Percentiles rank a stretch among this genome's conserved stretches.
Evolutionary conservation across 2,113 vertebrate species (phyloP).

Genomic region (rat (Rattus norvegicus)): DNA sequence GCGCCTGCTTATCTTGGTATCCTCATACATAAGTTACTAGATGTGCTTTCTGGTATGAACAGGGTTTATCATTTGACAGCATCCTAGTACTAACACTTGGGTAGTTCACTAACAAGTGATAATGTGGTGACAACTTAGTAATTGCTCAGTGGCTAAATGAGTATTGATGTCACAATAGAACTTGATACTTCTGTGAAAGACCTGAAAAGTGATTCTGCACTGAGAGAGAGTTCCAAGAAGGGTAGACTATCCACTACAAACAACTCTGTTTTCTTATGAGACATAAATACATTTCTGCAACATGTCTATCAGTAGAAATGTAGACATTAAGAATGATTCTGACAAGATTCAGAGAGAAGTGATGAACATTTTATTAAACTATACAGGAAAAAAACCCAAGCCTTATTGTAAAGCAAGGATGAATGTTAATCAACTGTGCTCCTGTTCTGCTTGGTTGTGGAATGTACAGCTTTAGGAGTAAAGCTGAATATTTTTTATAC

Average conservation of each 20-base stretch:
- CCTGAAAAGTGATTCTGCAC: background rate
- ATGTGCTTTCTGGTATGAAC: background rate
- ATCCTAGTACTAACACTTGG: background rate
- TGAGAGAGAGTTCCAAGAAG: background rate
- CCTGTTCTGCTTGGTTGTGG: background rate
- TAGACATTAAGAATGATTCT: background rate
- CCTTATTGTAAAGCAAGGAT: background rate
- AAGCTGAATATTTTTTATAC: background rate
- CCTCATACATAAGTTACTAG: background rate
- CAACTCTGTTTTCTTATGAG: background rate
- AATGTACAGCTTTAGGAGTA: background rate
- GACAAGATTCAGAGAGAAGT: background rate
- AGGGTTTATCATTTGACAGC: background rate
- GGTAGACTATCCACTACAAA: background rate
- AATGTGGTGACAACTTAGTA: background rate
- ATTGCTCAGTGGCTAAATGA: background rate
- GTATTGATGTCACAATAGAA: background rate
- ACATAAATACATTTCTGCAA: background rate
- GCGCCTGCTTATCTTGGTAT: background rate
- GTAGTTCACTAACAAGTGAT: background rate
- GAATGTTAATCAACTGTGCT: background rate
- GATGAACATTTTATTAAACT: background rate
- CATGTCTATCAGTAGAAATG: background rate
- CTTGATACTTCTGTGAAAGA: background rate
- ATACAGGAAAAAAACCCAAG: background rate